Base-by-base conservation (phyloP, 2,113 vertebrate species). In the Spheniscus mendiculus region DNA sequence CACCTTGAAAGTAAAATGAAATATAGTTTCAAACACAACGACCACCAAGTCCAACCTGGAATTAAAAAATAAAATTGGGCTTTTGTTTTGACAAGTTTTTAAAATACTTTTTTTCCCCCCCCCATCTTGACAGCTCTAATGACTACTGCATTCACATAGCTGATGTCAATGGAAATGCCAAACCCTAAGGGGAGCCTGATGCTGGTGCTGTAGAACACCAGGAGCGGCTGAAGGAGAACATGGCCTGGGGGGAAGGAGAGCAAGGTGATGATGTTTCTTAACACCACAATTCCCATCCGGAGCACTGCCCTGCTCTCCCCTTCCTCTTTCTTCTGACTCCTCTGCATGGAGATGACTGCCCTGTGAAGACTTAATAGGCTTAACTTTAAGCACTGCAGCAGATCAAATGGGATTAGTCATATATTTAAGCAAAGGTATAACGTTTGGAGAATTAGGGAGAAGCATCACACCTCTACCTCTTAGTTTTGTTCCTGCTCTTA, bases 271-370 rank as follows among this genome's bases (percentile, higher is more conserved):
- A 2, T 34, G 34, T 42, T 69, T 47, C 29, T 50, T 25, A 34
- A 9, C 7, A 3, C 23, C 45, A 1, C 2, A 9, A 8, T 30
- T 80, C 15, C 59, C 32, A 22, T 49, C 11, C 0, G 0, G 19
- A 87, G 30, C 70, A 32, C 34, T 1, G 3, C 22, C 45, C 32
- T 0, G 0, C 27, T 89, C 12, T 49, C 38, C 52, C 45, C 29
- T 63, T 66, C 49, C 40, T 38, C 26, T 76, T 59, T 58, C 30
- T 72, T 65, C 78, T 49, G 56, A 20, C 49, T 85, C 11, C 30
- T 73, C 62, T 61, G 30, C 20, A 6, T 10, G 5, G 42, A 30
- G 23, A 40, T 36, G 12, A 1, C 72, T 52, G 71, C 67, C 29
- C 71, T 0, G 0, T 10, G 12, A 65, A 42, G 26, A 21, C 34